Evolutionary conservation across 2,888 invertebrate genomes (phyloP), one percentile per base, ranked within the genome.

Genomic region (Arenicola marina): DNA sequence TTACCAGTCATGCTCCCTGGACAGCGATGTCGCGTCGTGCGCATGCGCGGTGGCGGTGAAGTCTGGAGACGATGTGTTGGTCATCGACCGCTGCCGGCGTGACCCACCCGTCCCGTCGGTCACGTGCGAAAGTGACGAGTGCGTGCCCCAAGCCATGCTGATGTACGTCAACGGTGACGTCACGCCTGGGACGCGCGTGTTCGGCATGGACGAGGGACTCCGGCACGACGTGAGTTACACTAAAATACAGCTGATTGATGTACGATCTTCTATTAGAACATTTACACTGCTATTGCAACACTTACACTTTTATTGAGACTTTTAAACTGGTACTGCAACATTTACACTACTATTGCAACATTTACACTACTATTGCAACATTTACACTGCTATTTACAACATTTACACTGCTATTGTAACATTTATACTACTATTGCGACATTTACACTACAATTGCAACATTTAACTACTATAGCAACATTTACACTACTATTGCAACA

Each of bases 31-130:
- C 2, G 67, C 59, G 0, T 65, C 69, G 1, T 71, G 71, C 53
- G 71, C 58, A 32, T 71, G 71, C 38, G 71, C 61, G 2, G 71
- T 68, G 26, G 69, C 69, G 4, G 63, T 71, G 4, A 43, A 54
- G 26, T 66, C 67, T 2, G 66, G 63, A 3, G 69, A 71, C n/a
- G 71, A 71, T 43, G 67, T 71, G 1, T 43, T 71, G n/a, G 64
- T 70, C 32, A 58, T 71, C 7, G 65, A 70, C 53, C 48, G 60
- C 3, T 70, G 70, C 55, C 57, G 66, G 18, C n/a, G 59, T 24
- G 7, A 2, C 7, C 18, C 4, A 4, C n/a, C 18, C 7, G 21
- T n/a, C 26, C 51, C 53, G 29, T 33, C 44, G n/a, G 28, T 55
- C 7, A 55, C 2, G 11, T n/a, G 24, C 11, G 38, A 38, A 18